Base-by-base conservation (phyloP, 1,140 invertebrate species). In the Drosophila tropicalis region DNA sequence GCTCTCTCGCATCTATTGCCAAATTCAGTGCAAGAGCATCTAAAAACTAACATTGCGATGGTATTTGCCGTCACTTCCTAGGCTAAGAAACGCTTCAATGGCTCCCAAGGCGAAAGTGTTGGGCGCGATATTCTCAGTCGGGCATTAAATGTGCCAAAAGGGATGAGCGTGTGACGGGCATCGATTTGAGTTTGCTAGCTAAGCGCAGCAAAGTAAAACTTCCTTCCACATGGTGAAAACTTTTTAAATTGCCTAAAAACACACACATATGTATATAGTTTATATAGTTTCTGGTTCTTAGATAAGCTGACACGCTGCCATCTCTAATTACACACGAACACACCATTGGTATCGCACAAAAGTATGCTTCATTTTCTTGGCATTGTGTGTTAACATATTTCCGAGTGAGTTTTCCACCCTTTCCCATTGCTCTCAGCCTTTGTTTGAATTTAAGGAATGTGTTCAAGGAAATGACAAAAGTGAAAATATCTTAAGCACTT, bases 401-500 rank as follows among this genome's bases (percentile, higher is more conserved):
- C 32, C 69, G 63, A 73, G 74, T 15, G 40, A 57, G 51, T 44
- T 63, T 78, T 70, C 47, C 64, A 6, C 29, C 71, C 61, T 62
- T 10, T 47, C 7, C 15, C 15, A 19, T 15, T 6, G 2, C 15
- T 10, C 15, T 9, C 1, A 9, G 36, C 44, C 56, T 78, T 71
- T 75, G 76, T 65, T 72, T 76, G 70, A 76, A 70, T 73, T 67
- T 64, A 36, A 73, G 80, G 84, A 89, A 89, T 84, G 77, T 84
- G 77, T 75, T 67, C 70, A 29, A 81, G 76, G 76, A 89, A 89
- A 89, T 89, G 80, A 84, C 84, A 89, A 79, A 89, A 89, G 80
- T 84, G 69, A 89, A 89, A 89, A 89, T 84, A 89, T 89, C 83
- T 89, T 63, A 80, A 87, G 70, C 76, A 82, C 67, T 81, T 69